These are phyloP conservation scores for Gobio occitaniae DNA, from an alignment of 2,797 vertebrate genomes.

Conservation along the genomic window DNA sequence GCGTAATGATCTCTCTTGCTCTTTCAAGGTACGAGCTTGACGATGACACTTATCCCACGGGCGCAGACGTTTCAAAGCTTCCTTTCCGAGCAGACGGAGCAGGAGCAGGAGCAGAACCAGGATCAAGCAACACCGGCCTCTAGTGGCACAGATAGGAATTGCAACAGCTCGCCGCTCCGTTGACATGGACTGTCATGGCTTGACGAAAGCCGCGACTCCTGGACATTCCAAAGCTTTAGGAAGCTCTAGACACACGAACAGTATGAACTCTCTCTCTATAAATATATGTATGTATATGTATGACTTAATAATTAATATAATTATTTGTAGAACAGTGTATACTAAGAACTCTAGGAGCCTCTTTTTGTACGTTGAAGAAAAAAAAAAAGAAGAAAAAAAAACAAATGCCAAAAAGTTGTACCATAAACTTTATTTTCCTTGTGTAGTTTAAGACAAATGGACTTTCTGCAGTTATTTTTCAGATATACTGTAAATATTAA, in stretches of 20 bases:
- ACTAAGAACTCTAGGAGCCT: conserved; percentile 50
- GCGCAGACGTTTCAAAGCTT: conserved; percentile 97
- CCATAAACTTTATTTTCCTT: conserved; percentile 67
- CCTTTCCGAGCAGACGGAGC: conserved; percentile 83
- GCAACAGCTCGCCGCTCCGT: conserved; percentile 87
- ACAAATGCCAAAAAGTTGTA: conserved; percentile 72
- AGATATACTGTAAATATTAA: conserved; percentile 17
- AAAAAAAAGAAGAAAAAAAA: conserved; percentile 32
- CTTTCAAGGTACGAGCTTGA: conserved; percentile 81
- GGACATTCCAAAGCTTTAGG: conserved; percentile 76
- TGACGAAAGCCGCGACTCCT: conserved; percentile 67
- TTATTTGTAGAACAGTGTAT: conserved; percentile 69
- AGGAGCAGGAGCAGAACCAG: conserved; percentile 81
- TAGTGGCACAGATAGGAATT: conserved; percentile 83
- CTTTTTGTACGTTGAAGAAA: conserved; percentile 62
- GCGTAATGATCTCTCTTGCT: conserved; percentile 14
- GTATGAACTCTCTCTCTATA: conserved; percentile 14
- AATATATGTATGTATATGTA: conserved; percentile 42
- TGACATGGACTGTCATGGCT: conserved; percentile 77
- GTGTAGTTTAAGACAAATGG: conserved; percentile 59
- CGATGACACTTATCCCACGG: conserved; percentile 89
- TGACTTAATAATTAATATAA: conserved; percentile 68
- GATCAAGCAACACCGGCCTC: conserved; percentile 78
- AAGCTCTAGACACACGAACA: conserved; percentile 61
- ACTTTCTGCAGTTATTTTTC: conserved; percentile 46